Base-by-base conservation (phyloP, 2,113 vertebrate genomes). In the Nicator chloris region DNA sequence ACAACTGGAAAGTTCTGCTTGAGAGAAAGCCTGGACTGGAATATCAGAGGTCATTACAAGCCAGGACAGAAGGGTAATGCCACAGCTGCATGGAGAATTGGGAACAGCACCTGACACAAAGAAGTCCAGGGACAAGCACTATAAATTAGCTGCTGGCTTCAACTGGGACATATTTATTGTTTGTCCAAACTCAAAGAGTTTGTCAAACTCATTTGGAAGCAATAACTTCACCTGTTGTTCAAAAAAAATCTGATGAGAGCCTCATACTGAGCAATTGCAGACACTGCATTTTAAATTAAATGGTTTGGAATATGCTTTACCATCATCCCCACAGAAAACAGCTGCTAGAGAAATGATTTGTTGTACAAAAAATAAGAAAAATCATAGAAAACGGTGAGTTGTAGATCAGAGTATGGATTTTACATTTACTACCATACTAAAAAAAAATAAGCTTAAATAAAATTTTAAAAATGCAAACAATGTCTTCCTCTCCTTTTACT, bases 1-100 rank as follows among this genome's bases (percentile, higher is more conserved):
- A 69, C 49, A 76, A 65, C 45, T 4, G 27, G 53, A 72, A 72
- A 63, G 45, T 53, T 82, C 65, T 82, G 61, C 66, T 85, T 22
- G 19, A 73, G 59, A 73, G 73, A 90, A 94, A 95, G 73, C 84
- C 73, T 69, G 87, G 91, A 61, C 26, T 89, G 65, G 73, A 93
- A 91, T 72, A 69, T 9, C 61, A 79, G 53, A 80, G 54, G 73
- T 80, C 53, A 61, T n/a, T 42, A 26, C 42, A 59, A 61, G 49
- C 28, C 64, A 65, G 82, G 65, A 71, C 10, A 82, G 53, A 76
- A 51, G 21, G 15, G 28, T 3, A 60, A 31, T 15, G 20, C 21
- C 53, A 44, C 12, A 84, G 23, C 45, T 65, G 47, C 22, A 13
- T 3, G 16, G 40, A 84, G 44, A 89, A 72, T 5, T 87, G 14